These are phyloP conservation scores for Pseudorasbora parva DNA, from an alignment of 2,113 vertebrate species.

Conservation along the genomic window DNA sequence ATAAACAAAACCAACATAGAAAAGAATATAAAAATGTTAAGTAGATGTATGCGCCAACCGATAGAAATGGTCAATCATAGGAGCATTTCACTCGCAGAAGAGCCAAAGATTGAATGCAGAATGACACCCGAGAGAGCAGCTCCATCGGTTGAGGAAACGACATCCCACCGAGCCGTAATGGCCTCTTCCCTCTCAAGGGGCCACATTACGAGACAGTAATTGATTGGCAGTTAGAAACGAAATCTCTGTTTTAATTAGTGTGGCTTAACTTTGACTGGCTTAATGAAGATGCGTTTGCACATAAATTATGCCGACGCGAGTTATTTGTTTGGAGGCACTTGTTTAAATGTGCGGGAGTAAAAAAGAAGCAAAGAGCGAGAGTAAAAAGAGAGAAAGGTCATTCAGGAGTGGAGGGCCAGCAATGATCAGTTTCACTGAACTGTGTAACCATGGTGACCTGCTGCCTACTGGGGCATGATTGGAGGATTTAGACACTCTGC, in stretches of 20 bases:
- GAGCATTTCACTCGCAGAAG: background rate
- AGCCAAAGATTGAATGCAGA: slow-evolving; percentile 46
- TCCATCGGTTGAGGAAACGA: slow-evolving; percentile 29
- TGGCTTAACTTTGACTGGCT: slow-evolving; percentile 55
- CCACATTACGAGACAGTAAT: slow-evolving; percentile 56
- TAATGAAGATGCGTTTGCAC: slow-evolving; percentile 61
- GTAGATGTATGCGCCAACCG: background rate
- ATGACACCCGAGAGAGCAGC: slow-evolving; percentile 1
- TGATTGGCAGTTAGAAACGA: slow-evolving; percentile 63
- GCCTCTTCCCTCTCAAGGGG: slow-evolving; percentile 47
- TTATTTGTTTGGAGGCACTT: slow-evolving; percentile 56
- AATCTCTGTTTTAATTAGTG: slow-evolving; percentile 60
- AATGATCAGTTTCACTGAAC: slow-evolving; percentile 51
- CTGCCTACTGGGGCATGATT: slow-evolving; percentile 58
- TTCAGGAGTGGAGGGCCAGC: slow-evolving; percentile 17
- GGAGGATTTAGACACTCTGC: slow-evolving; percentile 51
- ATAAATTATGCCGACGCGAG: slow-evolving; percentile 31
- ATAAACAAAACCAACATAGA: background rate
- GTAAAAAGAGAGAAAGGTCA: slow-evolving; percentile 19
- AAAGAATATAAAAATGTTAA: background rate
- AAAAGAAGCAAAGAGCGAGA: background rate
- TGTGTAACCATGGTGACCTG: slow-evolving; percentile 65
- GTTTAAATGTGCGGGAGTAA: background rate
- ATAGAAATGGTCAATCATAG: background rate
- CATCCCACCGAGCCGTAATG: slow-evolving; percentile 57